Conservation (phyloP, 2,797 vertebrate species). For the Uromys caudimaculatus region DNA sequence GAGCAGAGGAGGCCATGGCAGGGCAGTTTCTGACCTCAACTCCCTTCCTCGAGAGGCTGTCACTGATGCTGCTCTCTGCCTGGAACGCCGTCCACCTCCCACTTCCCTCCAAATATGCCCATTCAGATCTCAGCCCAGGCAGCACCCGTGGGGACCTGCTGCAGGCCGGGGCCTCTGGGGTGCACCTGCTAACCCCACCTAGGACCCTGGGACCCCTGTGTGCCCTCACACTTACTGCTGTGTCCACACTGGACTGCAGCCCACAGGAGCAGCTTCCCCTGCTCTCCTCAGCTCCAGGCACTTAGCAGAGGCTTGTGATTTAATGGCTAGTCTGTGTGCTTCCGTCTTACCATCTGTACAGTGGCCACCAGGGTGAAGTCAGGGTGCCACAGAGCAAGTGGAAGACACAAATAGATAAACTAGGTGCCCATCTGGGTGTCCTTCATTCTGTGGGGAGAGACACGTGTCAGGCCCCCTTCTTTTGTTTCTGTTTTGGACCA, state of each 20-base stretch:
- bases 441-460: neutral
- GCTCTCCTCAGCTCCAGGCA: neutral
- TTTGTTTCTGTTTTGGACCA: neutral
- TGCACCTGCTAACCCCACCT: neutral
- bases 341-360: neutral
- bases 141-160: neutral
- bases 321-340: neutral
- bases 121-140: neutral
- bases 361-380: neutral
- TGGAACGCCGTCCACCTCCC: neutral
- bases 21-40: accelerated
- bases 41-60: neutral
- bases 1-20: neutral
- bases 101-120: neutral
- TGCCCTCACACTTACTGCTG: neutral
- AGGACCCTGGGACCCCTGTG: neutral
- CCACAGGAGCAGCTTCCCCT: neutral
- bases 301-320: no score
- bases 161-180: neutral
- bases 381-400: neutral
- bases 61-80: no score
- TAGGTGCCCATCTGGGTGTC: neutral
- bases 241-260: neutral
- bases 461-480: neutral
- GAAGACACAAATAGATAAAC: no score